These are phyloP conservation scores for Nycticryphes semicollaris DNA, from an alignment of 2,113 vertebrate species.

Conservation along the genomic window DNA sequence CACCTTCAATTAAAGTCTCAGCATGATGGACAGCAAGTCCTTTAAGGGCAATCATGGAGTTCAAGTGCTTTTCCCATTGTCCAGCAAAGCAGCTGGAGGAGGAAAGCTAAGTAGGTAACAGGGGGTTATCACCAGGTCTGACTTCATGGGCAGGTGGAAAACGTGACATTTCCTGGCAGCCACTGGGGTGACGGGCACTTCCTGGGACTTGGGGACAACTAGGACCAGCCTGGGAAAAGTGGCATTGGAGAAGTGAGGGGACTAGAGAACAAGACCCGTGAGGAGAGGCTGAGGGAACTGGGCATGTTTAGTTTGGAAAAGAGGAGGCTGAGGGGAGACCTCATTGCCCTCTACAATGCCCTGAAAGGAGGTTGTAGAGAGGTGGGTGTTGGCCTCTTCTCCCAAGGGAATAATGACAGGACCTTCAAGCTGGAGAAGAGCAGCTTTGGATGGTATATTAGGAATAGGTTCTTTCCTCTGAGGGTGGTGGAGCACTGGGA, in stretches of 20 bases:
- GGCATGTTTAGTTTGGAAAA: too few relatives aligned
- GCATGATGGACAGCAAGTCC: not conserved
- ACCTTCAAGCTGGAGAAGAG: too few relatives aligned
- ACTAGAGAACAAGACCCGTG: too few relatives aligned
- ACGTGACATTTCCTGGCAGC: not conserved
- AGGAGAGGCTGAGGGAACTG: too few relatives aligned
- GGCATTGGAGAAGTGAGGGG: not conserved
- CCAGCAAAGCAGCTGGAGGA: not conserved
- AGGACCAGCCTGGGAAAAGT: not conserved
- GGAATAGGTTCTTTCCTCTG: too few relatives aligned
- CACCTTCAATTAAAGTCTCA: not conserved
- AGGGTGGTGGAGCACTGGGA: too few relatives aligned
- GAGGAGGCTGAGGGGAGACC: too few relatives aligned
- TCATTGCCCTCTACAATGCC: too few relatives aligned
- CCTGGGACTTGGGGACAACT: fast-evolving
- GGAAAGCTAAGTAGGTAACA: not conserved
- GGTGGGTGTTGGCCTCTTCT: too few relatives aligned
- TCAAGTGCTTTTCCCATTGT: not conserved
- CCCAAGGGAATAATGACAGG: too few relatives aligned
- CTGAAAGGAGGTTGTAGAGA: too few relatives aligned
- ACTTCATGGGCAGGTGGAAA: not conserved
- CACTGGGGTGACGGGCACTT: not conserved
- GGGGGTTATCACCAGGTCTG: not conserved
- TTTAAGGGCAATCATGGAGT: not conserved
- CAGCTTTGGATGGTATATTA: too few relatives aligned